These are phyloP conservation scores for Neodiprion fabricii DNA, from an alignment of 1,140 invertebrate species.

Conservation along the genomic window DNA sequence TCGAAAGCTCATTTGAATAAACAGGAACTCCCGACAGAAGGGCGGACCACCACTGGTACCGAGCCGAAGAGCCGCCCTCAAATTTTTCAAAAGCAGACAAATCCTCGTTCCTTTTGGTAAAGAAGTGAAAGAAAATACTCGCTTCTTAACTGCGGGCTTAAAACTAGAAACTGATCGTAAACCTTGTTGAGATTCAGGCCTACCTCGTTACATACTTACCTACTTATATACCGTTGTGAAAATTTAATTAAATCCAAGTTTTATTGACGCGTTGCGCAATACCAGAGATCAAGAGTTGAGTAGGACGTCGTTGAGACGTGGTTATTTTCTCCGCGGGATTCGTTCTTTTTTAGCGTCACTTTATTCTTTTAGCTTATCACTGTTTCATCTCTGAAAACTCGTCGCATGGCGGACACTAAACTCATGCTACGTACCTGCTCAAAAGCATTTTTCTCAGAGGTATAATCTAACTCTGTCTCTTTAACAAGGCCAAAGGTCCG, in stretches of 20 bases:
- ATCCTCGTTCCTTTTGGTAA: background rate
- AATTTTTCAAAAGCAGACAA: no score
- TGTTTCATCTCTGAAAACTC: background rate
- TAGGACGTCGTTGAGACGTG: no score
- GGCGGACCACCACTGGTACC: background rate
- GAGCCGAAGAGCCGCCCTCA: background rate
- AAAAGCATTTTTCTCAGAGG: no score
- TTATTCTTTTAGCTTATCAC: background rate
- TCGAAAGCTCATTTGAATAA: slow-evolving; percentile 36
- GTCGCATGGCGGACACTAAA: background rate
- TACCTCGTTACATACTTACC: no score
- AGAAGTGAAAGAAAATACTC: background rate
- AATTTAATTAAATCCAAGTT: no score
- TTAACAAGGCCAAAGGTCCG: background rate
- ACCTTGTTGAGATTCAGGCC: no score
- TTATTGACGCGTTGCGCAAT: no score
- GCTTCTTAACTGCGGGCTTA: no score
- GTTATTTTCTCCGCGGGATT: background rate
- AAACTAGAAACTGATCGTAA: no score
- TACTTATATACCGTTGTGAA: no score
- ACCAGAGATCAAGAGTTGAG: no score
- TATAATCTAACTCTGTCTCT: no score
- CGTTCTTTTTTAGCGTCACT: background rate
- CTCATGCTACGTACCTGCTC: background rate
- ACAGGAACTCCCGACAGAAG: slow-evolving; percentile 1